A percentile compares a stretch with the other conserved stretches of the same genome.
These are phyloP conservation scores for Abramis brama DNA, from an alignment of 2,113 vertebrate species.

Conservation along the genomic window DNA sequence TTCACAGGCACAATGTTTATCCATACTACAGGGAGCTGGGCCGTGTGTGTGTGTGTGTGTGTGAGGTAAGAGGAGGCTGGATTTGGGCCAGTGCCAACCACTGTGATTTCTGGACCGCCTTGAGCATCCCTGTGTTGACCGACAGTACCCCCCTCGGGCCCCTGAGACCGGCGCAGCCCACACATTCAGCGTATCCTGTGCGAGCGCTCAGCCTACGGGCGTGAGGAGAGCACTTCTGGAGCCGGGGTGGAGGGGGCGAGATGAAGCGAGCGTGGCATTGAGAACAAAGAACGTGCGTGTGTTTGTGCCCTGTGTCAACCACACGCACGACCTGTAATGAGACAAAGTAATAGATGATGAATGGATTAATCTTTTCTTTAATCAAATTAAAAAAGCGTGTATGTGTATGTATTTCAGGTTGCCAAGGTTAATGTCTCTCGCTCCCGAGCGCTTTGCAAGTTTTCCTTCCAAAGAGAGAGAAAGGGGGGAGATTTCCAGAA, in stretches of 20 bases:
- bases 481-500: constrained; percentile 20
- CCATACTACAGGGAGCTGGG: constrained; percentile 28
- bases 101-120: constrained; percentile 34
- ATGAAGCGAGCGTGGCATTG: constrained; percentile 1
- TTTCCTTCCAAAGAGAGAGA: constrained; percentile 10
- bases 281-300: constrained; percentile 38
- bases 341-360: constrained; percentile 44
- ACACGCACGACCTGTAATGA: constrained; percentile 19
- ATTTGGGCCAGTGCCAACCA: constrained; percentile 39
- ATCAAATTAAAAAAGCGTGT: constrained; percentile 20
- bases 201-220: not conserved
- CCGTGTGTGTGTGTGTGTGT: constrained; percentile 15
- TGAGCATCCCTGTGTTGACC: constrained; percentile 41
- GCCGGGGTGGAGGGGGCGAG: constrained; percentile 5
- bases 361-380: constrained; percentile 48
- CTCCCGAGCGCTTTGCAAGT: constrained; percentile 28
- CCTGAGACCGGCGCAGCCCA: not conserved
- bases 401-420: constrained; percentile 9
- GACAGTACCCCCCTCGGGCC: constrained; percentile 49
- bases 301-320: constrained; percentile 4
- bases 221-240: not conserved
- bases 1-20: constrained; percentile 17
- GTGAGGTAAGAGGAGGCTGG: constrained; percentile 32
- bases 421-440: constrained; percentile 46
- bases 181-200: not conserved